Conservation (phyloP, 1,140 invertebrate species). For the Aphis gossypii region DNA sequence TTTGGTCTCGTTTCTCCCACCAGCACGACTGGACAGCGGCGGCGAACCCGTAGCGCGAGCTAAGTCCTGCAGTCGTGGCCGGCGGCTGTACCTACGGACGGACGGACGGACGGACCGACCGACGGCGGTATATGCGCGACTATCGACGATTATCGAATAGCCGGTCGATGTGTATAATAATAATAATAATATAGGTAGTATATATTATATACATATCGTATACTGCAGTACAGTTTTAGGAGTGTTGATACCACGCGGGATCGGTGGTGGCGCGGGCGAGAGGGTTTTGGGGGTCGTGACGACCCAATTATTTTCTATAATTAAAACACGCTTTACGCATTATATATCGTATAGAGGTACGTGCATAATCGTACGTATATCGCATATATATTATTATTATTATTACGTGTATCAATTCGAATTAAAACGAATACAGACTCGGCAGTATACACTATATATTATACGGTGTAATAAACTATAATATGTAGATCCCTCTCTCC, state of each 20-base stretch:
- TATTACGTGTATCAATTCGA: not conserved
- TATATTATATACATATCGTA: not conserved
- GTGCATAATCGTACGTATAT: conserved; percentile 21
- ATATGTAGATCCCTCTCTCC: not conserved
- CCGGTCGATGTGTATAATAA: not conserved
- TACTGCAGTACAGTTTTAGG: not conserved
- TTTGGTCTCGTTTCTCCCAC: conserved; percentile 41
- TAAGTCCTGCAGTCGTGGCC: conserved; percentile 25
- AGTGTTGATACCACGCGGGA: not conserved
- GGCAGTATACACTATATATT: not conserved
- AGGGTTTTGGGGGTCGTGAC: conserved; percentile 42
- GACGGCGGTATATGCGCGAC: conserved; percentile 29
- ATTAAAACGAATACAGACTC: conserved; percentile 41
- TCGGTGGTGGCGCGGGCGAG: not conserved
- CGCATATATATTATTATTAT: not conserved
- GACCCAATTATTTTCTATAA: conserved; percentile 50
- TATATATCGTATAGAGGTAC: not conserved
- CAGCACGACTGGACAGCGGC: not conserved
- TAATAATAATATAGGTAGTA: not conserved
- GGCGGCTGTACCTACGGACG: not conserved
- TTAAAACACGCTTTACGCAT: conserved; percentile 29
- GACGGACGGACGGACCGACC: not conserved
- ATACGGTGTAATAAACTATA: not conserved
- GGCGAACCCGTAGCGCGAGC: not conserved
- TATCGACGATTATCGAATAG: conserved; percentile 44